phyloP scores from a whole-genome alignment of 1,140 invertebrate species.

The Oppia nitens region DNA sequence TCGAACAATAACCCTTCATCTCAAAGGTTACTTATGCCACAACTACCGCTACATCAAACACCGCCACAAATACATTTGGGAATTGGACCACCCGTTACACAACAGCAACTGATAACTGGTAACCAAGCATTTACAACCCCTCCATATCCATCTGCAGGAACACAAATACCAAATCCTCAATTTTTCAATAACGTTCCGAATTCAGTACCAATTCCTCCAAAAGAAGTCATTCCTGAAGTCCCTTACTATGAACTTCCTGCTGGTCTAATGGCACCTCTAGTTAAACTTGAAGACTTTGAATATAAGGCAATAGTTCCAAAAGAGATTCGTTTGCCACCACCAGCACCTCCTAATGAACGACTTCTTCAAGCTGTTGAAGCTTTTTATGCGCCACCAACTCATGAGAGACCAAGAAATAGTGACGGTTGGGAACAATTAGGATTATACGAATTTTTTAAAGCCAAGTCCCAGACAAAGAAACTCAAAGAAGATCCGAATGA shows the following conservation, averaged over 20 bases:
- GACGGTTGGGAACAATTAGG: conserved; percentile 96
- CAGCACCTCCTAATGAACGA: conserved; percentile 77
- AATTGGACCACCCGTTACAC: not conserved
- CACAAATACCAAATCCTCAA: not conserved
- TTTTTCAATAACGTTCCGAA: conserved; percentile 9
- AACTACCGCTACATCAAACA: not conserved
- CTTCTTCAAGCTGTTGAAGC: conserved; percentile 80
- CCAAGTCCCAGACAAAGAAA: conserved; percentile 74
- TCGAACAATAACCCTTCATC: conserved; percentile 1
- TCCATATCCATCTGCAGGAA: not conserved
- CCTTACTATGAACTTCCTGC: conserved; percentile 93
- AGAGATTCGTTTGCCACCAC: conserved; percentile 72
- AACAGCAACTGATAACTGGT: conserved; percentile 5
- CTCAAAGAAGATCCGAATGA: conserved; percentile 64
- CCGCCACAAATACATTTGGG: not conserved
- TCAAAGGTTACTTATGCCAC: conserved; percentile 9
- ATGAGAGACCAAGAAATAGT: conserved; percentile 82
- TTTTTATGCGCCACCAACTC: conserved; percentile 80
- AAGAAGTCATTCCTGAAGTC: conserved; percentile 56
- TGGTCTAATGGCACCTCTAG: conserved; percentile 80
- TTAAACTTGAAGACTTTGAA: conserved; percentile 75
- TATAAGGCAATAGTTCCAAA: conserved; percentile 79
- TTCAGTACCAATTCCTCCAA: conserved; percentile 10
- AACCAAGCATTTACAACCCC: conserved; percentile 2
- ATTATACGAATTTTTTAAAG: conserved; percentile 91